Evolutionary conservation across 1,140 invertebrate species (phyloP).

Genomic region (Coptotermes formosanus): DNA sequence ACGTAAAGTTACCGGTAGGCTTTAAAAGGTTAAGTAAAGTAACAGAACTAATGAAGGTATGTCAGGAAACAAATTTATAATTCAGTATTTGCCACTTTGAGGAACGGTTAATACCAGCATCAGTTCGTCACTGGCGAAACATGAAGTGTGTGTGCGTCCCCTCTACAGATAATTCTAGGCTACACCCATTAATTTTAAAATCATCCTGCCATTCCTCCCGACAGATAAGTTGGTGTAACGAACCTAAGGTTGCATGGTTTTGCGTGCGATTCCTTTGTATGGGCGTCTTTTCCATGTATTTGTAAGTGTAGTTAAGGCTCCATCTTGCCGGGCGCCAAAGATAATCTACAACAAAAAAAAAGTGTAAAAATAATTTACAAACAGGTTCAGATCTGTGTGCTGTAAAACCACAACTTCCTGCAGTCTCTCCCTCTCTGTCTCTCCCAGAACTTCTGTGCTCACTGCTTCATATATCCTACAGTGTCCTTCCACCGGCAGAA

Average conservation of each 20-base stretch:
- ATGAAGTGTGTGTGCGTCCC: background rate
- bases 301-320: conserved; percentile 4
- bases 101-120: background rate
- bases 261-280: conserved; percentile 4
- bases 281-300: conserved; percentile 18
- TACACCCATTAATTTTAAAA: conserved; percentile 10
- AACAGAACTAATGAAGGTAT: too few relatives aligned
- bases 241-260: background rate
- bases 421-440: background rate
- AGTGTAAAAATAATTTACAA: background rate
- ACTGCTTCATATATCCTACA: background rate
- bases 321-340: background rate
- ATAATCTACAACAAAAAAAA: background rate
- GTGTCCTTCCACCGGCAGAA: background rate
- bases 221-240: background rate
- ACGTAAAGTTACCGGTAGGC: too few relatives aligned
- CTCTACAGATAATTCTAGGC: background rate
- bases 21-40: too few relatives aligned
- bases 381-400: background rate
- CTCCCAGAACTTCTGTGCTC: background rate
- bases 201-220: background rate
- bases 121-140: background rate
- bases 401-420: conserved; percentile 5
- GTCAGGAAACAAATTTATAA: background rate
- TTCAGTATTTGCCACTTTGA: background rate